Evolutionary conservation across 2,113 vertebrate species (phyloP), one percentile per base, ranked within the genome.

Genomic region (Caretta caretta): DNA sequence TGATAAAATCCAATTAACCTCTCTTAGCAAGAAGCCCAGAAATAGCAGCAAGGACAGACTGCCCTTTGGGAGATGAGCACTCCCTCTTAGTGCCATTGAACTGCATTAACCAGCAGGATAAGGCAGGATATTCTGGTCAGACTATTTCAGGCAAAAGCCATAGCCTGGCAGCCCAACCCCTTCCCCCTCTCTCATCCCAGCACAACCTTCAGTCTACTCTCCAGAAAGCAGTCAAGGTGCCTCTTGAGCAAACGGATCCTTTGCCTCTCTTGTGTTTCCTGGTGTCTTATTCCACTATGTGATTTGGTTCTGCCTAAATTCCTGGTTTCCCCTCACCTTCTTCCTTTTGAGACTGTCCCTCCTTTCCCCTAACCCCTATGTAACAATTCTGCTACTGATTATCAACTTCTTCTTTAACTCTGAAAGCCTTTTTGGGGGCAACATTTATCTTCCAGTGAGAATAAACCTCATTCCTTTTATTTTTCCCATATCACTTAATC

Each of bases 11-110:
- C 38, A 27, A 93, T 88, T 48, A 85, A 84, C 83, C 93, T 94
- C 56, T 90, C 10, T 92, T 96, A 93, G 95, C 94, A 90, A 84
- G 86, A 94, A 91, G 96, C 96, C 93, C 84, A 95, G 91, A 88
- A 94, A 92, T 69, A 91, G 50, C 87, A 92, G 84, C 96, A 97
- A 97, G 95, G 96, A 82, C 93, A 92, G 50, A 27, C 79, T 56
- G 94, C 81, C 96, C 95, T 97, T 91, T 51, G 81, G 83, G 95
- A 94, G 85, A 86, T 62, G 38, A 93, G 62, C 29, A 42, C 4
- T 90, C 38, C 79, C 87, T 42, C 12, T 76, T n/a, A 12, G 42
- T 5, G 1, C 83, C 79, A 31, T 54, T 1, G 31, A 92, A 29
- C 75, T 85, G 87, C 48, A 62, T 86, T 75, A 24, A 38, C 17